These are phyloP conservation scores for Egretta garzetta DNA, from an alignment of 2,113 vertebrate species.

Conservation along the genomic window DNA sequence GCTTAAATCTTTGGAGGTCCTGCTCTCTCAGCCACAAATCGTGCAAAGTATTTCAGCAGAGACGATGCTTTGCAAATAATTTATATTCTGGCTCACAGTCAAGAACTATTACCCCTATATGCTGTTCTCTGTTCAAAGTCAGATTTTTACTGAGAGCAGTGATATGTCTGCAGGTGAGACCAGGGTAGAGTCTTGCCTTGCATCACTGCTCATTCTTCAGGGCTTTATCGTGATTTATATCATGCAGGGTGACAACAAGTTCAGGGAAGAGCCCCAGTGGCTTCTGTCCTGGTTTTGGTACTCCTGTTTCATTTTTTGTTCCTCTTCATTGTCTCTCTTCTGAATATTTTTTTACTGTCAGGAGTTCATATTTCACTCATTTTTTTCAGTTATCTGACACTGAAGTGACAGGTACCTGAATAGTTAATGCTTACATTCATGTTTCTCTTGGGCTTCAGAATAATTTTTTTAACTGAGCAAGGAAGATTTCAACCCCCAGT, in stretches of 20 bases:
- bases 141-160: background rate
- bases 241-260: background rate
- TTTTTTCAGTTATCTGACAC: background rate
- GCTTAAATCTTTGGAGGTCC: background rate
- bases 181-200: background rate
- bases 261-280: background rate
- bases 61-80: background rate
- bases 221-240: background rate
- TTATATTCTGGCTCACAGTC: background rate
- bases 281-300: background rate
- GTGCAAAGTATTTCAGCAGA: background rate
- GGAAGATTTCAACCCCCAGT: background rate
- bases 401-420: background rate
- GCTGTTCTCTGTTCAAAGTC: background rate
- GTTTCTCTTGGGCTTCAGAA: background rate
- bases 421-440: background rate
- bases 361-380: background rate
- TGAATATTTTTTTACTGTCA: background rate
- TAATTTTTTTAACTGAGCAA: background rate
- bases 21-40: background rate
- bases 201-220: background rate
- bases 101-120: background rate
- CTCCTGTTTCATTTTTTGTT: background rate
- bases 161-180: background rate
- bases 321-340: background rate